Conservation (phyloP, 2,888 invertebrate species). For the Melitaea athalia region DNA sequence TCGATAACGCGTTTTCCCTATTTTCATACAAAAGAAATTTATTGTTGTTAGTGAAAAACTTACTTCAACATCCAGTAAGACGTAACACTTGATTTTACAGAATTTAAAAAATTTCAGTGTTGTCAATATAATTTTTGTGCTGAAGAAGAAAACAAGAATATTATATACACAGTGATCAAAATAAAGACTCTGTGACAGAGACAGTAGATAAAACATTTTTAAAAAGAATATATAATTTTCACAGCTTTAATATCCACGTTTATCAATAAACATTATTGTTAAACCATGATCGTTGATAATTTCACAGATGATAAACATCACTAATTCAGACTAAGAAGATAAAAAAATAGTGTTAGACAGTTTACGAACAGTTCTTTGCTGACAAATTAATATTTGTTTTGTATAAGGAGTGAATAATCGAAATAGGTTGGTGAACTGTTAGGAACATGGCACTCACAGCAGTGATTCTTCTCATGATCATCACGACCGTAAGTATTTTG, state of each 20-base stretch:
- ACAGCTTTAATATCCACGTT: neutral
- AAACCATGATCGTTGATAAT: conserved; percentile 31
- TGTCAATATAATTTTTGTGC: neutral
- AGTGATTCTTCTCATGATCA: conserved; percentile 46
- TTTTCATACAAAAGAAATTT: conserved; percentile 36
- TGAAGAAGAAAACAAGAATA: too few species aligned
- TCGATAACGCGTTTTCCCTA: conserved; percentile 29
- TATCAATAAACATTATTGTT: neutral
- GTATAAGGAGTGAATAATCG: conserved; percentile 60
- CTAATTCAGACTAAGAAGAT: conserved; percentile 17
- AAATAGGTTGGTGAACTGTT: conserved; percentile 37
- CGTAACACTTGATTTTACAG: neutral
- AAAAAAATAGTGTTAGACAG: conserved; percentile 8
- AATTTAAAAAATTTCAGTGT: neutral
- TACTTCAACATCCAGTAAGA: neutral
- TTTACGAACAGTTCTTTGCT: conserved; percentile 59
- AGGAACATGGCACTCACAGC: conserved; percentile 56
- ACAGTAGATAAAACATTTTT: neutral
- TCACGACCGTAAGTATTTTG: conserved; percentile 60
- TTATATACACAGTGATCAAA: too few species aligned
- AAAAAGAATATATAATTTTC: neutral
- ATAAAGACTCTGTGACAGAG: neutral
- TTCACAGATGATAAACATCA: conserved; percentile 41
- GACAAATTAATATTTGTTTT: conserved; percentile 65
- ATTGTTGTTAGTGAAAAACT: neutral